A percentile compares a stretch with the other conserved stretches of the same genome.
Evolutionary conservation across 1,140 invertebrate species (phyloP).

Genomic region (Lutraria rhynchaena): DNA sequence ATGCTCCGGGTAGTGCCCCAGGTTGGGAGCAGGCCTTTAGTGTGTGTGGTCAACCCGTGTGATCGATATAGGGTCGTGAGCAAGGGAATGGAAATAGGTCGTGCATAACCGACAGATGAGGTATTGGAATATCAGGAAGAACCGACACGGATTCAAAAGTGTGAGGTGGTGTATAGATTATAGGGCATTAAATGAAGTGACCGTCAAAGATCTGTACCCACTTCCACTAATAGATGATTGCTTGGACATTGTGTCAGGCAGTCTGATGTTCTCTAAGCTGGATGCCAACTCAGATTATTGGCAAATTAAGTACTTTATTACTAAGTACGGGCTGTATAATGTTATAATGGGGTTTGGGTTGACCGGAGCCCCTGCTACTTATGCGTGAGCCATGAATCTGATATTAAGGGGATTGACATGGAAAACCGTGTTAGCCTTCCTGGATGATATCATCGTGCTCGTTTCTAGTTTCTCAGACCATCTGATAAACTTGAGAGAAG

Average conservation of each 20-base stretch:
- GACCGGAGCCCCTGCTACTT: not conserved
- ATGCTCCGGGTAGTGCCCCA: not conserved
- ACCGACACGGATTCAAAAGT: too few relatives aligned
- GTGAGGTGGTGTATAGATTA: too few relatives aligned
- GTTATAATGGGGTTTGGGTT: slow-evolving; percentile 58
- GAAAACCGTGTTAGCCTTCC: too few relatives aligned
- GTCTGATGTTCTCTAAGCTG: slow-evolving; percentile 16
- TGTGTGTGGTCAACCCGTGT: slow-evolving; percentile 15
- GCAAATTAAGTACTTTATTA: slow-evolving; percentile 27
- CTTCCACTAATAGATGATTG: not conserved
- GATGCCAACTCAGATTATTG: slow-evolving; percentile 39
- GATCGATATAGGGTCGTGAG: not conserved
- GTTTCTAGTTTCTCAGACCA: too few relatives aligned
- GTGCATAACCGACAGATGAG: too few relatives aligned
- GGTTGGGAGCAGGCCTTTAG: not conserved
- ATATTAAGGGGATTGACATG: not conserved
- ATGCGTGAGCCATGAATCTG: not conserved
- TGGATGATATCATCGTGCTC: too few relatives aligned
- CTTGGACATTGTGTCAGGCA: not conserved
- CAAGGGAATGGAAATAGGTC: too few relatives aligned
- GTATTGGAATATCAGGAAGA: too few relatives aligned
- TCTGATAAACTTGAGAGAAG: too few relatives aligned
- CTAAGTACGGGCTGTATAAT: slow-evolving; percentile 58
- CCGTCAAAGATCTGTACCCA: too few relatives aligned
- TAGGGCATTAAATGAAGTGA: too few relatives aligned